Evolutionary conservation across 1,140 invertebrate species (phyloP), one percentile per base, ranked within the genome.

Genomic region (Papilio machaon): DNA sequence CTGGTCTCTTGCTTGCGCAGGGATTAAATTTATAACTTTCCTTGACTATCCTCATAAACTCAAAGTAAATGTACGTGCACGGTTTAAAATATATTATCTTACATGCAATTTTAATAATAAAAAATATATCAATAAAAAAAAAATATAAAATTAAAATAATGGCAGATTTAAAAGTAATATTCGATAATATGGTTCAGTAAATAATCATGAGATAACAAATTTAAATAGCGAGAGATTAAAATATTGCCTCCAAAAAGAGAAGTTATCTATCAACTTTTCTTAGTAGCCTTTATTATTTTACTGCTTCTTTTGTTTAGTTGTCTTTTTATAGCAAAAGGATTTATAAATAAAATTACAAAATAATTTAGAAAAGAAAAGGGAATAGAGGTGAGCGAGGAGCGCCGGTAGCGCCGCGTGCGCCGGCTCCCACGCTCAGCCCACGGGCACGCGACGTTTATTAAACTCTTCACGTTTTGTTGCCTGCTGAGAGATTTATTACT

Each of bases 11-110:
- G 91, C 87, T 86, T 87, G 88, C 86, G 85, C 85, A 81, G 78
- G 90, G 86, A 92, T 92, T 91, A 91, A 91, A 91, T 91, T 92
- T 91, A 89, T 89, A 92, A 91, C 88, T 90, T 89, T 83, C 79
- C 83, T 87, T 79, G 88, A 88, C 86, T 90, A 89, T 86, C 87
- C 86, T 89, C 86, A 90, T 91, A 89, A 91, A 91, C 87, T 91
- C 90, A 85, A 91, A 88, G 86, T 64, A 79, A 79, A 79, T 79
- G 76, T 49, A 75, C 73, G 73, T 75, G 54, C 76, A 67, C 13
- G 19, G 54, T 35, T 64, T 79, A 13, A 46, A 79, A 46, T 46
- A 79, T 19, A 52, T 73, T 46, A 73, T 73, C 8, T 46, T 46
- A 19, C 70, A 46, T 73, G 35, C 35, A 46, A 73, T 19, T 73